These are phyloP conservation scores for Ophion slaviceki DNA, from an alignment of 2,888 invertebrate species.

Conservation along the genomic window DNA sequence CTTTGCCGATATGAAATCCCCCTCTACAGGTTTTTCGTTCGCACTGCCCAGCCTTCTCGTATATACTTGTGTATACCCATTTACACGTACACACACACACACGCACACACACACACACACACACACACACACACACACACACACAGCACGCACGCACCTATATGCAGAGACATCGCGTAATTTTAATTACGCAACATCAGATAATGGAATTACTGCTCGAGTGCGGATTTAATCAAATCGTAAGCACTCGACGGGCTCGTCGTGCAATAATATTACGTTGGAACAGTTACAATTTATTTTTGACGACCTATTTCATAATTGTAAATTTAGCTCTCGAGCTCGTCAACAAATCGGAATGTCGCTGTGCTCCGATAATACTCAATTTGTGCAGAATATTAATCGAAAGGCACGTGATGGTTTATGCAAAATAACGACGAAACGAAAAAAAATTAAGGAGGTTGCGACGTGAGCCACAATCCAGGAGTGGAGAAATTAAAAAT, in stretches of 20 bases:
- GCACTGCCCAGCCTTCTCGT: conserved; percentile 46
- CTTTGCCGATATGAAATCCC: conserved; percentile 76
- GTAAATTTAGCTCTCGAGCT: neutral
- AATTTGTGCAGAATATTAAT: neutral
- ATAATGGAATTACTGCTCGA: conserved; percentile 15
- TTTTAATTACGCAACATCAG: conserved; percentile 41
- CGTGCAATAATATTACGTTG: too few species aligned
- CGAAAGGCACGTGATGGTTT: neutral
- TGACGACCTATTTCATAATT: too few species aligned
- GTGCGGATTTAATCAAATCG: neutral
- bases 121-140: neutral
- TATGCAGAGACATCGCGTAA: conserved; percentile 39
- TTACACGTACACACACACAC: neutral
- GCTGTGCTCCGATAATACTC: neutral
- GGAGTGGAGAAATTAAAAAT: too few species aligned
- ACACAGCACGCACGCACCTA: neutral
- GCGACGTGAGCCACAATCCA: too few species aligned
- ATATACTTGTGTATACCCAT: conserved; percentile 23
- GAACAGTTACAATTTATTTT: neutral
- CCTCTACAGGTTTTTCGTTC: conserved; percentile 49
- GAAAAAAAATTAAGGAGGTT: neutral
- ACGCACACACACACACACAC: neutral
- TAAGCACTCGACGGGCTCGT: too few species aligned
- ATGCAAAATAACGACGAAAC: neutral
- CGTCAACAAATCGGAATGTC: neutral